Evolutionary conservation across 2,113 vertebrate genomes (phyloP), one percentile per base, ranked within the genome.

Genomic region (Elephantulus edwardii): DNA sequence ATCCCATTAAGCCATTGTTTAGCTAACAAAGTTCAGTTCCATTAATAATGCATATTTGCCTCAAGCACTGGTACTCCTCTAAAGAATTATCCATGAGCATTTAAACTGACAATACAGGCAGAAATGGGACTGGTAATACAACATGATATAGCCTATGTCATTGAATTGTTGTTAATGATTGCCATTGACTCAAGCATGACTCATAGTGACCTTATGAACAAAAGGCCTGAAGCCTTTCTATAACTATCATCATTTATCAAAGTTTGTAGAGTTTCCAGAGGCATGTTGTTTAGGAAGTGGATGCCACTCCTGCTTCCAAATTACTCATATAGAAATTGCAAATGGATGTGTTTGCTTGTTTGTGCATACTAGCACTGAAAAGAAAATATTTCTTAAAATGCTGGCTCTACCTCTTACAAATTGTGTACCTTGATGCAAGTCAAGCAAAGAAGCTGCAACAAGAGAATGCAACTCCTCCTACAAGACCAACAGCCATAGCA

Each of bases 391-490:
- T n/a, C n/a, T n/a, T n/a, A n/a, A 35, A 80, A 58, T 62, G 12
- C 24, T 20, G 74, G 76, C 72, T 66, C 28, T 86, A 33, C n/a
- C 58, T 88, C 89, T 84, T 91, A n/a, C 58, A 85, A 75, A 75
- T 42, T 70, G 75, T 26, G 22, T 30, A 62, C 88, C 20, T 66
- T 64, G 19, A 81, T 70, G n/a, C 50, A 48, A 82, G 33, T 44
- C 44, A 76, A 33, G n/a, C n/a, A n/a, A n/a, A n/a, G n/a, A n/a
- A n/a, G n/a, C n/a, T n/a, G n/a, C n/a, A n/a, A n/a, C n/a, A n/a
- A n/a, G n/a, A n/a, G n/a, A n/a, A n/a, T n/a, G n/a, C n/a, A n/a
- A n/a, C n/a, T n/a, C n/a, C n/a, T n/a, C n/a, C n/a, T n/a, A n/a
- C n/a, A n/a, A n/a, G n/a, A n/a, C n/a, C n/a, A n/a, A n/a, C n/a